A percentile compares a stretch with the other conserved stretches of the same genome.
These are phyloP conservation scores for Habropoda laboriosa DNA, from an alignment of 1,140 invertebrate species.

Conservation along the genomic window DNA sequence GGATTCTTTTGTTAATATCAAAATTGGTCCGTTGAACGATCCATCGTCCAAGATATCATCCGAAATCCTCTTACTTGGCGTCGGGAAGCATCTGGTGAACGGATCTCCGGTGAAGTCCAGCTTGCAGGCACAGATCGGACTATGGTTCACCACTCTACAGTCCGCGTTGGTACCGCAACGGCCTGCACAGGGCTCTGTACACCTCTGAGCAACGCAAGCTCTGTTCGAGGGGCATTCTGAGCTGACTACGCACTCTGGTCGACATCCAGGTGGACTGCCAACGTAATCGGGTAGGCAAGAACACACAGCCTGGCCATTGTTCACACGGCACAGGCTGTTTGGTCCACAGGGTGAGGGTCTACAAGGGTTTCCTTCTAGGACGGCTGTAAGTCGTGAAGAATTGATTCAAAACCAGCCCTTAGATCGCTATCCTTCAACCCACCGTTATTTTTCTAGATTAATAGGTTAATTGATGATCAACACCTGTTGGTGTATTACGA, in stretches of 20 bases:
- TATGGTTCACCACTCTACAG: slow-evolving; percentile 79
- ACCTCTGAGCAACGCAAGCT: slow-evolving; percentile 82
- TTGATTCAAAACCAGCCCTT: neutral
- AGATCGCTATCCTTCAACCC: too few relatives aligned
- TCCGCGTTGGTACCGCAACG: slow-evolving; percentile 81
- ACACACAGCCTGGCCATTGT: slow-evolving; percentile 85
- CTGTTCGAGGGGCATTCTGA: slow-evolving; percentile 78
- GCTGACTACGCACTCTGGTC: slow-evolving; percentile 81
- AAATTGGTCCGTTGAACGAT: neutral
- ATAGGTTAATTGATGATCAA: slow-evolving; percentile 36
- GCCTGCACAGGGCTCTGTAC: slow-evolving; percentile 80
- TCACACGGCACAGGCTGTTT: slow-evolving; percentile 86
- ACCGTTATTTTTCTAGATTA: slow-evolving; percentile 27
- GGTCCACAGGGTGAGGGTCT: slow-evolving; percentile 86
- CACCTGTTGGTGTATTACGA: neutral
- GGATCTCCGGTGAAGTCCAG: slow-evolving; percentile 82
- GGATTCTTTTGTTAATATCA: neutral
- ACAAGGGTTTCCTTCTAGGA: slow-evolving; percentile 78
- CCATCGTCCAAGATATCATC: too few relatives aligned
- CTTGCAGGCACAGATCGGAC: slow-evolving; percentile 81
- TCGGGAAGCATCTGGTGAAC: slow-evolving; percentile 79
- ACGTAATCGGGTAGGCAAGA: slow-evolving; percentile 85
- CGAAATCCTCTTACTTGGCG: slow-evolving; percentile 81
- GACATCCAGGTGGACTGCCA: slow-evolving; percentile 76
- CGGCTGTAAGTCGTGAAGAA: slow-evolving; percentile 78